A percentile compares a stretch with the other conserved stretches of the same genome.
Conservation (phyloP, 2,797 vertebrate species). For the Ataeniobius toweri region DNA sequence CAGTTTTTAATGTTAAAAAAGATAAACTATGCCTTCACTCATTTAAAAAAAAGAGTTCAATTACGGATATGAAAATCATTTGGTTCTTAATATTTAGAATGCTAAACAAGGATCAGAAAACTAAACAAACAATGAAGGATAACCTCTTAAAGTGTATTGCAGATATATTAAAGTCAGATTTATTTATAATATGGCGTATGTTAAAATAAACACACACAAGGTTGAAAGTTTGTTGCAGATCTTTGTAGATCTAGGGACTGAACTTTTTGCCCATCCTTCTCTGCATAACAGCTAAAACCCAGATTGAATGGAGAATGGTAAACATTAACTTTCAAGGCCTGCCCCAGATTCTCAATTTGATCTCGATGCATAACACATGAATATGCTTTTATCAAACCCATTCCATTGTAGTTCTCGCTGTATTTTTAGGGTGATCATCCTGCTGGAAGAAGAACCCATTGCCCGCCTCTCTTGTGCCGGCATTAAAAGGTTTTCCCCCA, state of each 20-base stretch:
- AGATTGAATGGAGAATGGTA: background rate
- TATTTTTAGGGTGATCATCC: too few species aligned
- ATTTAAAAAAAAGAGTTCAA: too few species aligned
- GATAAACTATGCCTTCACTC: background rate
- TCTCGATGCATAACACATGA: too few species aligned
- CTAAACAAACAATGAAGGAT: background rate
- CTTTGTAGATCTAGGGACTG: background rate
- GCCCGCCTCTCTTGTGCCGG: too few species aligned
- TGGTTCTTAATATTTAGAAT: background rate
- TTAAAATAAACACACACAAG: background rate
- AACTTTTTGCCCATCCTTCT: background rate
- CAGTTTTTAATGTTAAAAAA: constrained; percentile 34
- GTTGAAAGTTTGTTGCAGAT: background rate
- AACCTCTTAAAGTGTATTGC: background rate
- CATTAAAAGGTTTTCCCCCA: too few species aligned
- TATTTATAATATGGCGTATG: background rate
- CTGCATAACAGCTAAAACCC: background rate
- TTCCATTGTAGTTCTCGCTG: too few species aligned
- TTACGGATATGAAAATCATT: background rate
- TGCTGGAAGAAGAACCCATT: too few species aligned
- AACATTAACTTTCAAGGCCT: background rate
- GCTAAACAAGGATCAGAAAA: background rate
- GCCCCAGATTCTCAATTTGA: too few species aligned
- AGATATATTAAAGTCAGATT: background rate
- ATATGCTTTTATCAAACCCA: too few species aligned